phyloP scores from a whole-genome alignment of 2,113 vertebrate genomes.

The Benitochromis conjunctus region DNA sequence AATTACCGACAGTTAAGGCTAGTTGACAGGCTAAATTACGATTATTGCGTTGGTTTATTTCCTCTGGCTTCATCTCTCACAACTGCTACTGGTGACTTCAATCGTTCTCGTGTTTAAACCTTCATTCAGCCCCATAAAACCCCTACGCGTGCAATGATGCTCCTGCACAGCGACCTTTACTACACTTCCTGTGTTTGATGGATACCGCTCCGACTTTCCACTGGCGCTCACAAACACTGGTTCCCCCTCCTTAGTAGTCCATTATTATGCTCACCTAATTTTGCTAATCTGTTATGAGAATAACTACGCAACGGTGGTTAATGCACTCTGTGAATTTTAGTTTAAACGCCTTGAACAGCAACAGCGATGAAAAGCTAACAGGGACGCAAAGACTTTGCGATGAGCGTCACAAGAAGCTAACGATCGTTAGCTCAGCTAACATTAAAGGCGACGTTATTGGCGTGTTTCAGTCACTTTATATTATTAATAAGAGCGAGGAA shows the following conservation, averaged over 20 bases:
- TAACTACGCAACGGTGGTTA: fast-evolving
- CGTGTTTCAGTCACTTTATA: not conserved
- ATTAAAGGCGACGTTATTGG: not conserved
- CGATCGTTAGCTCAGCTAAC: not conserved
- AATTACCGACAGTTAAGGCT: not conserved
- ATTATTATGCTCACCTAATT: not conserved
- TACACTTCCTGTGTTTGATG: constrained; percentile 53
- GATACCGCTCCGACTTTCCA: constrained; percentile 25
- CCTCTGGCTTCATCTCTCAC: not conserved
- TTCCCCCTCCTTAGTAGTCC: not conserved
- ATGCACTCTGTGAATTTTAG: not conserved
- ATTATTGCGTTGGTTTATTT: not conserved
- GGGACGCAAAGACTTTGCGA: not conserved
- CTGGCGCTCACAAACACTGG: not conserved
- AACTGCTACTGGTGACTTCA: not conserved
- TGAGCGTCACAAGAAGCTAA: not conserved
- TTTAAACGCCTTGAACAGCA: not conserved
- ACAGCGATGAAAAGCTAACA: fast-evolving
- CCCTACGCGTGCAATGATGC: not conserved
- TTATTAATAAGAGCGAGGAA: not conserved
- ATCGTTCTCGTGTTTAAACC: not conserved
- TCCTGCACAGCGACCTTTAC: constrained; percentile 45
- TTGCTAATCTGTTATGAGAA: not conserved
- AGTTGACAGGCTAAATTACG: not conserved
- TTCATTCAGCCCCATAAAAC: not conserved